Percentiles rank a stretch among this genome's conserved stretches.
Conservation (phyloP, 2,113 vertebrate species). For the Takifugu flavidus region DNA sequence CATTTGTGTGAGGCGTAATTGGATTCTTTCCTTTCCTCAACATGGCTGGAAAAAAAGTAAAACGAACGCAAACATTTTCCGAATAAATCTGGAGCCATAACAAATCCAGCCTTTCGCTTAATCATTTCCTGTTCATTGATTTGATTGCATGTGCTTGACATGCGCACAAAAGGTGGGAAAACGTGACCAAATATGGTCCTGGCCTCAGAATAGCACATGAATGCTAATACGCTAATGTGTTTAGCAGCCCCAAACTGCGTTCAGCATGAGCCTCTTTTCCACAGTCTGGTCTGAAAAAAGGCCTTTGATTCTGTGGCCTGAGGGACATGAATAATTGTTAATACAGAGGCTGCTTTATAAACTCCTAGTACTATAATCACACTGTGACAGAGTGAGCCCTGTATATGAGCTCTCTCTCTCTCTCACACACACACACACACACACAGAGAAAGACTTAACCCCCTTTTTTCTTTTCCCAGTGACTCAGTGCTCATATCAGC, state of each 20-base stretch:
- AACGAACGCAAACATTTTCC: too few relatives aligned
- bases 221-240: constrained; percentile 39
- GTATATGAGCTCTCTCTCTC: constrained; percentile 15
- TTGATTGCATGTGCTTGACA: not conserved
- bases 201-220: constrained; percentile 16
- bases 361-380: constrained; percentile 62
- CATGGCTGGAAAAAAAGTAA: too few relatives aligned
- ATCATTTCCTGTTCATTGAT: not conserved
- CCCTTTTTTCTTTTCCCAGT: constrained; percentile 42
- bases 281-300: constrained; percentile 55
- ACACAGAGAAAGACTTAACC: constrained; percentile 40
- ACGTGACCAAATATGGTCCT: constrained; percentile 11
- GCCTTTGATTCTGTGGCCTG: constrained; percentile 59
- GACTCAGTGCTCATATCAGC: constrained; percentile 57
- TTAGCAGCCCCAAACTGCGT: constrained; percentile 45
- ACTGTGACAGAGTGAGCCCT: constrained; percentile 61
- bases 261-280: constrained; percentile 61
- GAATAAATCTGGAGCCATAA: not conserved
- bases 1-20: too few relatives aligned
- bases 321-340: constrained; percentile 64
- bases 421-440: constrained; percentile 13
- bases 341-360: constrained; percentile 66
- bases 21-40: too few relatives aligned
- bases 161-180: not conserved
- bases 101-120: not conserved